These are phyloP conservation scores for Venustaconcha ellipsiformis DNA, from an alignment of 1,140 invertebrate species.

Conservation along the genomic window DNA sequence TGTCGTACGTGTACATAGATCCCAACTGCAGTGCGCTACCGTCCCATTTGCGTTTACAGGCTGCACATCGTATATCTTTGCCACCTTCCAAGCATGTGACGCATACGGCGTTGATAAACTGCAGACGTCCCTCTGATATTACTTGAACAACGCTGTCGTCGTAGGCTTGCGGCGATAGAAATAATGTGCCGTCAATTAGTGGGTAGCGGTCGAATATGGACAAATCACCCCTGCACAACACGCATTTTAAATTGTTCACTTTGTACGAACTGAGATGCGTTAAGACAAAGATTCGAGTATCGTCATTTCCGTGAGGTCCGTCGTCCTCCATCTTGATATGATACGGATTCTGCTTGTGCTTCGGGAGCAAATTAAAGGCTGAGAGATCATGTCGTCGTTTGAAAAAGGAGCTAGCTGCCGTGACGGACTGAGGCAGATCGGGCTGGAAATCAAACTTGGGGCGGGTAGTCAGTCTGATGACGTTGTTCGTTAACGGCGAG, in stretches of 20 bases:
- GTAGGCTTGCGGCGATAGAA: conserved; percentile 82
- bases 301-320: conserved; percentile 96
- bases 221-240: conserved; percentile 89
- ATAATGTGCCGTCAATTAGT: conserved; percentile 96
- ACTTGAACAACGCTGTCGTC: conserved; percentile 75
- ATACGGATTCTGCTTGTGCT: conserved; percentile 95
- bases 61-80: conserved; percentile 82
- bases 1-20: conserved; percentile 98
- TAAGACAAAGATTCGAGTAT: conserved; percentile 76
- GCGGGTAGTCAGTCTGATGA: conserved; percentile 70
- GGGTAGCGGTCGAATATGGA: conserved; percentile 97
- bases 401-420: conserved; percentile 50
- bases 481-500: conserved; percentile 34
- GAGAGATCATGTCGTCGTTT: conserved; percentile 90
- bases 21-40: conserved; percentile 92
- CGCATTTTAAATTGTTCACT: conserved; percentile 66
- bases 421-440: conserved; percentile 74
- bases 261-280: conserved; percentile 60
- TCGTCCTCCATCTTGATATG: conserved; percentile 91
- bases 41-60: conserved; percentile 90
- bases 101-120: conserved; percentile 93
- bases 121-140: conserved; percentile 79
- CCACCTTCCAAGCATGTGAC: conserved; percentile 90
- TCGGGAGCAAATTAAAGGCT: conserved; percentile 92
- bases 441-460: conserved; percentile 84